Evolutionary conservation across 37 sponge, comb jelly and placozoan genomes (phyloP), one percentile per base, ranked within the genome.

Genomic region (Agelas oroides): DNA sequence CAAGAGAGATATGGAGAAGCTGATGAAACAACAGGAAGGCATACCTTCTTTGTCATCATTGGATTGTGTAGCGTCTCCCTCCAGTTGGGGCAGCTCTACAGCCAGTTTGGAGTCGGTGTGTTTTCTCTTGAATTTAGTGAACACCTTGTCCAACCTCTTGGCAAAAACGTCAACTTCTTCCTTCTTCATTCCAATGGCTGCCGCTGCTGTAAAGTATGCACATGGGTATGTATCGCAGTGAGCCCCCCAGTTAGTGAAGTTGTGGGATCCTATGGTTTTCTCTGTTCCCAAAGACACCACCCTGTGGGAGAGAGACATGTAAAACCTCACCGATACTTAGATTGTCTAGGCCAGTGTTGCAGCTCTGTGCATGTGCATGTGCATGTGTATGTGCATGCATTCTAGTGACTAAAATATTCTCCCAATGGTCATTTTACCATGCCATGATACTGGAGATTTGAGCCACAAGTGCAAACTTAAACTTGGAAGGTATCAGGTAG

Each of bases 131-230:
- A 95, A 95, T 59, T 95, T 97, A 24, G 69, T 74, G 30, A 99
- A 84, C 20, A 79, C 69, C 59, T 95, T 89, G 35, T 87, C 89
- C 53, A 99, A 64, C 76, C 93, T 76, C 13, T 83, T 73, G 0
- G 87, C 39, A 61, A 97, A 92, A 2, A 36, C 60, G 69, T 92
- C 94, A 57, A 99, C 90, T 36, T 99, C 99, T 56, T 72, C 66
- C 46, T 59, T 92, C 17, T 53, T 85, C 93, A 96, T 90, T 37
- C 99, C 99, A 65, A 99, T 82, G 53, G 97, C 97, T 53, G 97
- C 99, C 58, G 99, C 97, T 21, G 89, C 96, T 41, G 99, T 99
- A 61, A 99, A 88, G 77, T 99, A 99, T 60, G 97, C 76, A 75
- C 59, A 64, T 13, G 95, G 97, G 77, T 94, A 94, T 0, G 20